A percentile compares a stretch with the other conserved stretches of the same genome.
Conservation (phyloP, 2,797 vertebrate genomes). For the Sandelia bainsii region DNA sequence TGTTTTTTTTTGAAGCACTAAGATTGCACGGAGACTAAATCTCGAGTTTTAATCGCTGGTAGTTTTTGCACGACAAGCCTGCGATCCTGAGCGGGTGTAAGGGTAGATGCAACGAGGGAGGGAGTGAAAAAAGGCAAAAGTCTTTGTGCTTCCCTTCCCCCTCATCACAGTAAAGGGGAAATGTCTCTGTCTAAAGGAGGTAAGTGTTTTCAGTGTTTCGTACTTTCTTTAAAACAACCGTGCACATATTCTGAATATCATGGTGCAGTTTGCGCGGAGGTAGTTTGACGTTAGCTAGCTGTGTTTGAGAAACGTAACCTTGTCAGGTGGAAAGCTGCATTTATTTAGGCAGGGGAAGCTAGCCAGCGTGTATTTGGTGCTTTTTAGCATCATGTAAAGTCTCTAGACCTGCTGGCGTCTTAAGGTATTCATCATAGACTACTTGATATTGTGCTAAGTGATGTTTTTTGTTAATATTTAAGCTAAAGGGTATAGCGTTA, state of each 20-base stretch:
- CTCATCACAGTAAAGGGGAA: constrained; percentile 91
- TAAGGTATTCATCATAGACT: background rate
- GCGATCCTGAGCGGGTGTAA: constrained; percentile 82
- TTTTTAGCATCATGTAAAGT: constrained; percentile 45
- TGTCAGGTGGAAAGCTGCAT: constrained; percentile 87
- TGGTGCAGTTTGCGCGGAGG: constrained; percentile 51
- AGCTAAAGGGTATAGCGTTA: constrained; percentile 16
- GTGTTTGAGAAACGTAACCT: constrained; percentile 69
- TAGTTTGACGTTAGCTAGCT: constrained; percentile 66
- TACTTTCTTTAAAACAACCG: background rate
- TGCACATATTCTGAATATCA: constrained; percentile 40
- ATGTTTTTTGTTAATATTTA: background rate
- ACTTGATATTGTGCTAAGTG: background rate
- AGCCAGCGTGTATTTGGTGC: constrained; percentile 70
- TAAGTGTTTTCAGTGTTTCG: constrained; percentile 76
- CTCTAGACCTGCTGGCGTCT: constrained; percentile 1
- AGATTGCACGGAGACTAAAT: constrained; percentile 82
- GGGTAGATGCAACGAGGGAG: constrained; percentile 84
- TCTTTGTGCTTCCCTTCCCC: constrained; percentile 96
- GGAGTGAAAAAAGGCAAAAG: constrained; percentile 92
- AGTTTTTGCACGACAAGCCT: constrained; percentile 89
- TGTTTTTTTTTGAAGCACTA: constrained; percentile 63
- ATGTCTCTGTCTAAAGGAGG: constrained; percentile 93
- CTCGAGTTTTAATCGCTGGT: constrained; percentile 66
- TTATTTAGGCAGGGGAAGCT: constrained; percentile 71